Evolutionary conservation across 2,888 invertebrate species (phyloP), one percentile per base, ranked within the genome.

Genomic region (Heterodera filipjevi): DNA sequence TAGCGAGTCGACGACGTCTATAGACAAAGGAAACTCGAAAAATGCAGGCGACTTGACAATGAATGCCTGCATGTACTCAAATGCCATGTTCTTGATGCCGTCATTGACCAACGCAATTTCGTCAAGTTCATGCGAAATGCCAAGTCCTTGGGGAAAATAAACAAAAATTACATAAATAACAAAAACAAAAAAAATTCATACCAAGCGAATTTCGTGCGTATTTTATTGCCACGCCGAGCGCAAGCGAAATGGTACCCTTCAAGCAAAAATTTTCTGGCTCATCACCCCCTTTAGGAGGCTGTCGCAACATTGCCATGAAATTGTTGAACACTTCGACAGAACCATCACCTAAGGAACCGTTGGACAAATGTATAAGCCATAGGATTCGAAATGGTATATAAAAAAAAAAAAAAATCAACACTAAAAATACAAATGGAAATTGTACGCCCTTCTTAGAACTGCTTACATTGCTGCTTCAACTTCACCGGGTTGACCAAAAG

Each of bases 131-230:
- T 77, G 77, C 22, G 79, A 70, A 49, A 79, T 77, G 64, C 71
- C 35, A 35, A 79, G 35, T 14, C 79, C 79, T 79, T 64, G 22
- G n/a, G n/a, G n/a, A n/a, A n/a, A n/a, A n/a, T n/a, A n/a, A n/a
- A n/a, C n/a, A n/a, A n/a, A n/a, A n/a, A n/a, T n/a, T n/a, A n/a
- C n/a, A n/a, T n/a, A n/a, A n/a, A n/a, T n/a, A n/a, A n/a, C n/a
- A n/a, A n/a, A n/a, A n/a, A n/a, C n/a, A n/a, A 16, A 44, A 71
- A 53, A 53, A 53, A 59, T 59, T 59, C 0, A n/a, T 70, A 78
- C 79, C 77, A 6, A 79, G 53, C 0, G 79, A 79, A 68, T 72
- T 79, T 70, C 79, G 33, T n/a, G 79, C 77, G 12, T 79, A 79
- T 78, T 79, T 79, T 27, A 79, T 59, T 12, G 78, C 35, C 12